These are phyloP conservation scores for Papilio demoleus DNA, from an alignment of 2,888 invertebrate genomes.

Conservation along the genomic window DNA sequence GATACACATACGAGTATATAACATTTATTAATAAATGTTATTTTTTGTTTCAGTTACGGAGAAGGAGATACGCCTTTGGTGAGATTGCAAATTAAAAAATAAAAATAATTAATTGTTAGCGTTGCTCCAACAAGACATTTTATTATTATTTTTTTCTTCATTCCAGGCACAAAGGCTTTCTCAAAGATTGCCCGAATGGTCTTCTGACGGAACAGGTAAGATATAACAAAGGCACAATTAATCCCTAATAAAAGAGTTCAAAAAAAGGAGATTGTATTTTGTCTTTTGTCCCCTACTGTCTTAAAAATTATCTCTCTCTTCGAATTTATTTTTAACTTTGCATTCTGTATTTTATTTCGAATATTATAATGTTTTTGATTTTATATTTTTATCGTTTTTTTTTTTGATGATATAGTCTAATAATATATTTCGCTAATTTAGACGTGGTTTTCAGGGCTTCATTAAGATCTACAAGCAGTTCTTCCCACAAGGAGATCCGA, in stretches of 20 bases:
- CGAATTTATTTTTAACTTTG: neutral
- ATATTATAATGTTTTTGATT: too few relatives aligned
- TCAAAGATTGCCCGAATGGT: slow-evolving; percentile 98
- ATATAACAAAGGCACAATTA: slow-evolving; percentile 1
- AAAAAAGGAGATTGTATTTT: slow-evolving; percentile 13
- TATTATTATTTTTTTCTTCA: slow-evolving; percentile 46
- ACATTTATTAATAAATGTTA: slow-evolving; percentile 43
- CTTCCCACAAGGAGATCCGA: slow-evolving; percentile 99
- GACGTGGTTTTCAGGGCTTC: slow-evolving; percentile 90
- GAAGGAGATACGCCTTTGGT: slow-evolving; percentile 95
- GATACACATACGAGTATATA: too few relatives aligned
- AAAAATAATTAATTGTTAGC: slow-evolving; percentile 4
- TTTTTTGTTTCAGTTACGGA: slow-evolving; percentile 91
- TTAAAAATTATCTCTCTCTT: neutral
- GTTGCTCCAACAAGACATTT: slow-evolving; percentile 8
- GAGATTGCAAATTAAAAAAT: slow-evolving; percentile 68
- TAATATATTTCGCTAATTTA: neutral
- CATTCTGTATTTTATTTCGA: neutral
- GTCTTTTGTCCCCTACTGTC: neutral
- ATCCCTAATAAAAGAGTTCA: slow-evolving; percentile 3
- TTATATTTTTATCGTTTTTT: too few relatives aligned
- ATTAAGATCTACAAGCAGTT: slow-evolving; percentile 99
- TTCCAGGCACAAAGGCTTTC: slow-evolving; percentile 97
- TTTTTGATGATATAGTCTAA: too few relatives aligned
- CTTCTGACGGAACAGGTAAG: slow-evolving; percentile 95